These are phyloP conservation scores for Andinoacara biseriatus DNA, from an alignment of 2,113 vertebrate species.

Conservation along the genomic window DNA sequence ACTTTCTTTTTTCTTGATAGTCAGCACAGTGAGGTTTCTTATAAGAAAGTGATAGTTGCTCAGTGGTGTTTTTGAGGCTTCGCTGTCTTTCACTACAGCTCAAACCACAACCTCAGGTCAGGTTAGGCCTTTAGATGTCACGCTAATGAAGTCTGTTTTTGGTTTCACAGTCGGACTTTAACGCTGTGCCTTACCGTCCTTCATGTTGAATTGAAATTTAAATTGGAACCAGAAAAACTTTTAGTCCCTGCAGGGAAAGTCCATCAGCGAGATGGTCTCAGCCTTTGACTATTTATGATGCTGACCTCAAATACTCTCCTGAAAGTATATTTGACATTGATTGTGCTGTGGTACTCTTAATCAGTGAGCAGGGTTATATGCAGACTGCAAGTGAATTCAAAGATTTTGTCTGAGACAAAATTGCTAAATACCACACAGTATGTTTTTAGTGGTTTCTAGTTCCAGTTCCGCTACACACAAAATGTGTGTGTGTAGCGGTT, in stretches of 20 bases:
- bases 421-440: no score
- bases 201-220: not conserved
- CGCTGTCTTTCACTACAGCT: not conserved
- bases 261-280: slow-evolving; percentile 5
- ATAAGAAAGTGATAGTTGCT: slow-evolving; percentile 4
- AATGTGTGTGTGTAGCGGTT: no score
- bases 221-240: not conserved
- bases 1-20: slow-evolving; percentile 26
- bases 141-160: not conserved
- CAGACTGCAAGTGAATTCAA: slow-evolving; percentile 21
- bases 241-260: slow-evolving; percentile 4
- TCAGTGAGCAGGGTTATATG: not conserved
- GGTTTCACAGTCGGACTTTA: not conserved
- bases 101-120: not conserved
- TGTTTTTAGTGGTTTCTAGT: no score
- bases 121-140: not conserved
- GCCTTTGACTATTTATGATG: slow-evolving; percentile 37
- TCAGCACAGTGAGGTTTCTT: not conserved
- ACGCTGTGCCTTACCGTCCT: no score
- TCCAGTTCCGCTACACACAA: no score
- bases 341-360: slow-evolving; percentile 12
- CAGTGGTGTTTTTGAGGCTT: not conserved
- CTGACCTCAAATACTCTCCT: slow-evolving; percentile 6
- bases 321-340: slow-evolving; percentile 17
- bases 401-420: not conserved